Base-by-base conservation (phyloP, 2,888 invertebrate species). In the Orthonevra nobilis region DNA sequence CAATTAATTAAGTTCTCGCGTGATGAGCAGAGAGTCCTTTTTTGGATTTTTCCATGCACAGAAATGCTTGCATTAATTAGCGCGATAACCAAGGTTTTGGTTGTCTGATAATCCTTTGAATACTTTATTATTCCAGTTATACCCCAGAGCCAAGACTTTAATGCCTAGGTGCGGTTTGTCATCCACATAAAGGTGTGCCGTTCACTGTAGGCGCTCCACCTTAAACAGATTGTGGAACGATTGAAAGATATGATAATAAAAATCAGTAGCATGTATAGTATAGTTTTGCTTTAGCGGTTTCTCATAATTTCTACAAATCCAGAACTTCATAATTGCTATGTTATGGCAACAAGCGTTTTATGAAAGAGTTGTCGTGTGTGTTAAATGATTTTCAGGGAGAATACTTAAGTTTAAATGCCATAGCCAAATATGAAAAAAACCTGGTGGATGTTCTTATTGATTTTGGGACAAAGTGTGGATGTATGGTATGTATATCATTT, bases 1-100 rank as follows among this genome's bases (percentile, higher is more conserved):
- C 79, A 79, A 79, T 79, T 79, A 79, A 79, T 79, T 79, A 79
- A 79, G 50, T 56, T 66, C 54, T 79, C 54, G 79, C 79, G 79
- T 79, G 79, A 66, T 73, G 30, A 46, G 46, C 38, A 10, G 44
- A 26, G 17, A 34, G 32, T 64, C 34, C 44, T 63, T 48, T 28
- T 58, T 56, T 56, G 42, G 36, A 64, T 58, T 60, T 58, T 61
- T 50, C 58, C 52, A 32, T 46, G 58, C 58, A 77, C 68, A 75
- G 42, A 77, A 68, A 79, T 79, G 60, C 79, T 60, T 73, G 79
- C 66, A 79, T 79, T 79, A 72, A 79, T 79, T 79, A 79, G 66
- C 60, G 14, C 60, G 56, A 66, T 73, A 79, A 56, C 54, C 66
- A 56, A 66, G 36, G 54, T 66, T 66, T 61, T 73, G 61, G 73